These are phyloP conservation scores for Cryptosula pallasiana DNA, from an alignment of 2,888 invertebrate species.

Conservation along the genomic window DNA sequence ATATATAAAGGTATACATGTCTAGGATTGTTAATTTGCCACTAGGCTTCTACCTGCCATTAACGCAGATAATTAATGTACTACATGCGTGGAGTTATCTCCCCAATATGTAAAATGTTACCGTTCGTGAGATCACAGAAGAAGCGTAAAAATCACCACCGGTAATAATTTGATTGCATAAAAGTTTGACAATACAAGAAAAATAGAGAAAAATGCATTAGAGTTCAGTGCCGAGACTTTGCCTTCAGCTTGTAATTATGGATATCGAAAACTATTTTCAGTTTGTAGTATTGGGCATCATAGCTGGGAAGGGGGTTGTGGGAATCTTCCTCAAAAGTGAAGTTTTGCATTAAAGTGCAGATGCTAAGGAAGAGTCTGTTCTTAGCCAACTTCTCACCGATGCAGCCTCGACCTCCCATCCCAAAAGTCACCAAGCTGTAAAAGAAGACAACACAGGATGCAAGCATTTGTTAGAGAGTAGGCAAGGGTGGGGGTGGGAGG, in stretches of 20 bases:
- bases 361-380: slow-evolving; percentile 27
- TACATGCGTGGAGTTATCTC: no score
- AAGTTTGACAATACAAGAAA: no score
- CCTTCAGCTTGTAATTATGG: not conserved
- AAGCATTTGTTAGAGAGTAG: not conserved
- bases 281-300: slow-evolving; percentile 16
- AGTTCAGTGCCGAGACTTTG: not conserved
- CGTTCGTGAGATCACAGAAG: no score
- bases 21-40: no score
- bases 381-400: slow-evolving; percentile 27
- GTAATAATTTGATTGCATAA: no score
- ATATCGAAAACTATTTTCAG: slow-evolving; percentile 22
- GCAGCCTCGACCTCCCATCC: slow-evolving; percentile 26
- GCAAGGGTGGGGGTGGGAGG: not conserved
- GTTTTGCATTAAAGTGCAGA: slow-evolving; percentile 22
- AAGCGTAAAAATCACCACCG: no score
- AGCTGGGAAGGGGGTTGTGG: slow-evolving; percentile 11
- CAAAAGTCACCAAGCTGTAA: slow-evolving; percentile 25
- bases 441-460: not conserved
- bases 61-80: no score
- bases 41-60: no score
- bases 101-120: no score
- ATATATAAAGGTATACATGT: no score
- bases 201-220: no score
- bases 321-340: slow-evolving; percentile 23